Evolutionary conservation across 2,113 vertebrate genomes (phyloP), one percentile per base, ranked within the genome.

Genomic region (Tenrec ecaudatus): DNA sequence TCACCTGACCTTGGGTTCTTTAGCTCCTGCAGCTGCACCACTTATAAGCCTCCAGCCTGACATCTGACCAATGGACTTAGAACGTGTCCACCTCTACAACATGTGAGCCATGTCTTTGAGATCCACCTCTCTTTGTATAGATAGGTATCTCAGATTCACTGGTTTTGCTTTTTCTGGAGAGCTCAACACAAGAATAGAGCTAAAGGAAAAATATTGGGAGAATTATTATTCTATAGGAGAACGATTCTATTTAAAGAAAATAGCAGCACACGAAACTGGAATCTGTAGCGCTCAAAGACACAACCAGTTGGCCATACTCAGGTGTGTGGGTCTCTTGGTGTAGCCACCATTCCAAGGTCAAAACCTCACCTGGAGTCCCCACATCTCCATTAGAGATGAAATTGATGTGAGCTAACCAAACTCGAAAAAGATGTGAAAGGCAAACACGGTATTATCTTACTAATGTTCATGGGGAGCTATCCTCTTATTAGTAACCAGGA

Each of bases 271-370:
- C 6, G 27, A 38, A 82, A 7, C 1, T 43, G 19, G 29, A 12
- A 68, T 53, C 0, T 11, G n/a, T 75, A 3, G 66, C 7, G 27
- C 64, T 73, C n/a, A 66, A 87, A 76, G 33, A 60, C 47, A 47
- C 22, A 22, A 7, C 6, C 60, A 0, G 0, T 1, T 3, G 9
- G 47, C 12, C 57, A 15, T 17, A 23, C 36, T 38, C 1, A 2
- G 17, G 53, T 2, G 53, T 2, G 4, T 27, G 36, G 1, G 20
- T 7, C 29, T 80, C 4, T 36, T 14, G 22, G 1, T 6, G 17
- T 0, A 40, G 40, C 25, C 10, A 9, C 4, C 10, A 14, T 17
- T 19, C 29, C 10, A 16, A 16, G 16, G 3, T 19, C 4, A 11
- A 0, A 19, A 25, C 7, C 6, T 31, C 38, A 73, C 43, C 31